A percentile compares a stretch with the other conserved stretches of the same genome.
phyloP scores from a whole-genome alignment of 2,797 vertebrate species.

The Petrocephalus sullivani region DNA sequence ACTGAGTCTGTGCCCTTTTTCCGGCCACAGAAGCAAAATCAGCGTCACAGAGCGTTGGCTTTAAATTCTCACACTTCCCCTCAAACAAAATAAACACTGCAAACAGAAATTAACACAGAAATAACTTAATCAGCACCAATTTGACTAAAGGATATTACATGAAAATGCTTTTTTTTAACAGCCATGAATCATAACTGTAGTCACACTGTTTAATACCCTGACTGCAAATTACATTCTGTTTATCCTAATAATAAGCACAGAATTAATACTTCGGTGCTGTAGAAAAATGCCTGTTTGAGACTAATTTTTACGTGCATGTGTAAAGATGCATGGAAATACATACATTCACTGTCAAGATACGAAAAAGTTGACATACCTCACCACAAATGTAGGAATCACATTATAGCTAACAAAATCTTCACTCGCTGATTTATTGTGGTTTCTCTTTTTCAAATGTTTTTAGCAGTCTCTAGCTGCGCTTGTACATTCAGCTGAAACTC shows the following conservation, averaged over 20 bases:
- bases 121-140: background rate
- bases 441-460: conserved; percentile 9
- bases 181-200: background rate
- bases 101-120: background rate
- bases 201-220: background rate
- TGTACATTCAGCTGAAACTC: background rate
- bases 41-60: background rate
- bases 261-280: background rate
- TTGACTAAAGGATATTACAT: background rate
- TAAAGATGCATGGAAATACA: background rate
- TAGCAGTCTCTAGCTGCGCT: background rate
- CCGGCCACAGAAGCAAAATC: background rate
- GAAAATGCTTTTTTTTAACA: background rate
- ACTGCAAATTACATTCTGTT: background rate
- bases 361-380: background rate
- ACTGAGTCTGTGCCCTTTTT: background rate
- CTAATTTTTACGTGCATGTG: background rate
- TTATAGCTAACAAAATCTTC: background rate
- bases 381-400: background rate
- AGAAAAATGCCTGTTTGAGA: background rate
- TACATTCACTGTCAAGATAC: background rate
- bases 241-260: background rate
- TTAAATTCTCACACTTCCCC: background rate
- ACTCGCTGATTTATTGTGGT: background rate
- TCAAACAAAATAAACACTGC: background rate